Evolutionary conservation across 2,113 vertebrate genomes (phyloP), one percentile per base, ranked within the genome.

Genomic region (Grallaria varia): DNA sequence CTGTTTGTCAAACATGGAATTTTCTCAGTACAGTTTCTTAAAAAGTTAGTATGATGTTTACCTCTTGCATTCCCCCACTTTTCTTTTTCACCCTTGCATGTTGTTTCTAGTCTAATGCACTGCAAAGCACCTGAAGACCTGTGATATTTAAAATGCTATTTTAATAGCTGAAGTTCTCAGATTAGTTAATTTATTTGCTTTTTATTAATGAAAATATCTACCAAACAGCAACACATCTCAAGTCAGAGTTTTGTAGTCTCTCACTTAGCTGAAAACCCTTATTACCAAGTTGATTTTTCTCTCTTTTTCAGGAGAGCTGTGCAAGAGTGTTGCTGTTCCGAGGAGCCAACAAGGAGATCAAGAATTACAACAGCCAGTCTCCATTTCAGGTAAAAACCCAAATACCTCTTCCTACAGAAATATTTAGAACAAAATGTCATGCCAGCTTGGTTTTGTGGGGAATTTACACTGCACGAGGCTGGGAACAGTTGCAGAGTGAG

Each of bases 351-450:
- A 99, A 99, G 71, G 99, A 99, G 64, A 96, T 99, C 33, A 99
- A 99, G 96, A 99, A 99, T 95, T 99, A 98, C 98, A 99, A 99
- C 98, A 99, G 98, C 98, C 99, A 99, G 96, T 99, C 98, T 56
- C 98, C 99, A 2, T 99, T 99, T 92, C 99, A 99, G 99, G 99
- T 99, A 98, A 44, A 25, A 25, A 3, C 12, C 56, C n/a, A 39
- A 89, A 53, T 12, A 24, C 4, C 2, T 9, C 7, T 58, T 63
- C 7, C 8, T 10, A 39, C 6, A 10, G 7, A 35, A 82, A 73
- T 64, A 33, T 8, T 35, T 47, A 37, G 9, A 44, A 37, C n/a
- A 53, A 82, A 68, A n/a, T 22, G 35, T 60, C 17, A 3, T 0
- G 0, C 31, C 30, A 60, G 8, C 6, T 86, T 59, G 14, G 7